Base-by-base conservation (phyloP, 1,140 invertebrate species). In the Asbolus verrucosus region DNA sequence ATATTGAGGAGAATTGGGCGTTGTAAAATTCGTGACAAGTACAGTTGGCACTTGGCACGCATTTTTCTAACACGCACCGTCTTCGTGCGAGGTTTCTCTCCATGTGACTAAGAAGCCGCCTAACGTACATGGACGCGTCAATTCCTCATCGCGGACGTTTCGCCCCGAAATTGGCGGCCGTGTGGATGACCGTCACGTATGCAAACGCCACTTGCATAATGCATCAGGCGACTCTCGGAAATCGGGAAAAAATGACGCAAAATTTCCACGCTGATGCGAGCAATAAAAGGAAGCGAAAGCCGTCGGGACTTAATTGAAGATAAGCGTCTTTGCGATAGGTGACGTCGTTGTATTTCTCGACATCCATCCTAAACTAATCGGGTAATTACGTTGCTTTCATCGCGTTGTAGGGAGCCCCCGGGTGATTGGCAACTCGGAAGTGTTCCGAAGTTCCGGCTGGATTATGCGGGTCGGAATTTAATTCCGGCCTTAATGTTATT, bases 401-500 rank as follows among this genome's bases (percentile, higher is more conserved):
- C 39, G 21, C 36, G 13, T 41, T 18, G 61, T 18, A 14, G 50
- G 19, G 30, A 15, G 21, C 30, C 21, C 19, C 50, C 9, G 24
- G 61, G 39, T 65, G 61, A 65, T 65, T 65, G 46, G 61, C 61
- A 65, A 65, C 18, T 65, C 61, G 61, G 61, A 65, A 65, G 61
- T 65, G 61, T 65, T 24, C 27, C 39, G 18, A 65, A 65, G 61
- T 65, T 65, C 66, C 41, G 65, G 41, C 65, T 16, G 65, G 66
- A 67, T 67, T 67, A 67, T 67, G 65, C 65, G 39, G 43, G 43
- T 31, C 50, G 43, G 66, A 67, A 67, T 67, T 54, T 54, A 67
- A 67, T 67, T 67, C 43, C 18, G 46, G 66, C 24, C 36, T 67
- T 67, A 67, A 67, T 19, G 66, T 67, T 19, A 67, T 67, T 67